Conservation (phyloP, 2,888 invertebrate genomes). For the Ochropleura plecta region DNA sequence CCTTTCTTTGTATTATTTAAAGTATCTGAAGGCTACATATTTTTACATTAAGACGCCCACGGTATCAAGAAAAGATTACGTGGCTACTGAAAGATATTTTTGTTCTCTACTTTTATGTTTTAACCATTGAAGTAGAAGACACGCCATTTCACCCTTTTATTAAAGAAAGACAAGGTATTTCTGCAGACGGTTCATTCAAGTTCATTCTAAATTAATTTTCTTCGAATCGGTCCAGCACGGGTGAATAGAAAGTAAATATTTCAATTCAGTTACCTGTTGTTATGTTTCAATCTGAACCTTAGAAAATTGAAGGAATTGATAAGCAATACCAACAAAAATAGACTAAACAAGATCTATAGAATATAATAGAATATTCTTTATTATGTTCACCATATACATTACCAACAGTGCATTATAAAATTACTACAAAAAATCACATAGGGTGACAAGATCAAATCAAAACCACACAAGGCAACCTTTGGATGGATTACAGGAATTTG, state of each 20-base stretch:
- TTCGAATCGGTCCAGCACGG: neutral
- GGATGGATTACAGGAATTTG: too few species aligned
- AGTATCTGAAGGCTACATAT: neutral
- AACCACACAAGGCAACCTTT: too few species aligned
- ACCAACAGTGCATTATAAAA: too few species aligned
- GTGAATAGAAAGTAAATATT: neutral
- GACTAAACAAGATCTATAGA: neutral
- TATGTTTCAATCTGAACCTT: neutral
- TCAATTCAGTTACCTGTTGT: conserved; percentile 3
- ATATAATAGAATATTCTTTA: too few species aligned
- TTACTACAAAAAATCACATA: too few species aligned
- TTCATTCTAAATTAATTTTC: conserved; percentile 22
- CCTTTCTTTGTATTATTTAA: conserved; percentile 33
- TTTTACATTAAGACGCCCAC: conserved; percentile 19
- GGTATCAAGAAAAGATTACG: neutral
- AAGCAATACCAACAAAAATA: neutral
- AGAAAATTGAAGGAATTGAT: neutral
- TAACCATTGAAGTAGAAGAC: neutral
- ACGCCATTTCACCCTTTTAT: neutral
- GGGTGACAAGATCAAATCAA: too few species aligned
- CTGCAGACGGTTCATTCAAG: conserved; percentile 1
- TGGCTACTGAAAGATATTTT: neutral
- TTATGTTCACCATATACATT: too few species aligned
- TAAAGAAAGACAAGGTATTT: conserved; percentile 26
- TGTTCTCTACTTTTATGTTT: neutral